phyloP scores from a whole-genome alignment of 2,797 vertebrate genomes.

The Urocyon cinereoargenteus region DNA sequence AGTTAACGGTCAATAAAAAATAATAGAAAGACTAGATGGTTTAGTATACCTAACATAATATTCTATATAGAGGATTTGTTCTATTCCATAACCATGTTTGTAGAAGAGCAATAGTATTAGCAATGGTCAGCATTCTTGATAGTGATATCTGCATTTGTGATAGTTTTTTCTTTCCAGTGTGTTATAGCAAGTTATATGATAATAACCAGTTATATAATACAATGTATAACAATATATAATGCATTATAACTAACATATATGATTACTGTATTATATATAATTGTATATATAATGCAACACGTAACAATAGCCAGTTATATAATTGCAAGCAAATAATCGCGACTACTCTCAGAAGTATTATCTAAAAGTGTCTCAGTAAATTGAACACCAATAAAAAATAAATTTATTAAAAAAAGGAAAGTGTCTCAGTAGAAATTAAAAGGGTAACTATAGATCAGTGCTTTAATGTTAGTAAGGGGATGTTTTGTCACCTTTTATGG shows the following conservation, averaged over 20 bases:
- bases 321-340: neutral
- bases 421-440: slow-evolving; percentile 25
- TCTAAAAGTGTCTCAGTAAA: neutral
- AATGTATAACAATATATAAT: neutral
- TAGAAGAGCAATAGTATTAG: neutral
- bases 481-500: neutral
- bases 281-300: neutral
- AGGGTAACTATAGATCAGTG: neutral
- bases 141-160: neutral
- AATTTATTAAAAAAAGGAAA: too few relatives aligned
- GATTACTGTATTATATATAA: neutral
- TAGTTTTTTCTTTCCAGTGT: neutral
- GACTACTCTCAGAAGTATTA: slow-evolving; percentile 4
- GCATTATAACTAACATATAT: neutral
- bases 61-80: neutral
- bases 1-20: neutral
- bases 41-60: neutral
- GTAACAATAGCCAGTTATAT: neutral
- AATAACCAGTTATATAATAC: neutral
- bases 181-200: neutral
- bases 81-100: neutral
- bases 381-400: too few relatives aligned
- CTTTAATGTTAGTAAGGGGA: neutral
- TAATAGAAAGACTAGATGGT: neutral
- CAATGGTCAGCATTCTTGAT: neutral